These are phyloP conservation scores for Anagrus nilaparvatae DNA, from an alignment of 1,140 invertebrate genomes.

Conservation along the genomic window DNA sequence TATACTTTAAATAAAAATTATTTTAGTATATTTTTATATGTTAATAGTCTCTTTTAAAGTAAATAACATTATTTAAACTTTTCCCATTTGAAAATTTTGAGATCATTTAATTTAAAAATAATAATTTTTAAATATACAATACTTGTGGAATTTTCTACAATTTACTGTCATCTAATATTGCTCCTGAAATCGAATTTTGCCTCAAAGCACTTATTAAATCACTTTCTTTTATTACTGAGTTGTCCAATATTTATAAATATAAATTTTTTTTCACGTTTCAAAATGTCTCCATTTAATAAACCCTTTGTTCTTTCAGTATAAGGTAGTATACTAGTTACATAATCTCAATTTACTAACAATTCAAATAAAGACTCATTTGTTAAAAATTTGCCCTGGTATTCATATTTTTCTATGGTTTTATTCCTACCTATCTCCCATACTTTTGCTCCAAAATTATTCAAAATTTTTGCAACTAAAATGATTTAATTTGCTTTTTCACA, in stretches of 20 bases:
- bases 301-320: constrained; percentile 42
- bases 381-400: constrained; percentile 26
- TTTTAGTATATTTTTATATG: too few species aligned
- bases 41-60: too few species aligned
- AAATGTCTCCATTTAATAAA: constrained; percentile 40
- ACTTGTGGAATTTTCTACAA: constrained; percentile 45
- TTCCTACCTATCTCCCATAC: constrained; percentile 32
- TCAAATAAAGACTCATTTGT: constrained; percentile 32
- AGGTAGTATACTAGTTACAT: constrained; percentile 48
- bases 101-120: neutral
- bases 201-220: constrained; percentile 46
- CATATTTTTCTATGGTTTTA: constrained; percentile 20
- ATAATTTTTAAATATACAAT: constrained; percentile 1
- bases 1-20: too few species aligned
- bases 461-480: constrained; percentile 33
- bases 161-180: constrained; percentile 48
- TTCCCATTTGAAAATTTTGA: neutral
- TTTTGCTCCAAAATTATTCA: constrained; percentile 36
- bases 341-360: constrained; percentile 44
- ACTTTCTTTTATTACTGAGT: constrained; percentile 43
- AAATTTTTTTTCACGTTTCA: constrained; percentile 34
- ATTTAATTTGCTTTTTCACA: constrained; percentile 9
- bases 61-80: too few species aligned
- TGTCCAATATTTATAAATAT: constrained; percentile 51
- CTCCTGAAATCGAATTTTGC: constrained; percentile 45